A percentile compares a stretch with the other conserved stretches of the same genome.
Evolutionary conservation across 30 jellyfish, hydroid and myxozoan genomes (phyloP).

Genomic region (Cassiopea andromeda): DNA sequence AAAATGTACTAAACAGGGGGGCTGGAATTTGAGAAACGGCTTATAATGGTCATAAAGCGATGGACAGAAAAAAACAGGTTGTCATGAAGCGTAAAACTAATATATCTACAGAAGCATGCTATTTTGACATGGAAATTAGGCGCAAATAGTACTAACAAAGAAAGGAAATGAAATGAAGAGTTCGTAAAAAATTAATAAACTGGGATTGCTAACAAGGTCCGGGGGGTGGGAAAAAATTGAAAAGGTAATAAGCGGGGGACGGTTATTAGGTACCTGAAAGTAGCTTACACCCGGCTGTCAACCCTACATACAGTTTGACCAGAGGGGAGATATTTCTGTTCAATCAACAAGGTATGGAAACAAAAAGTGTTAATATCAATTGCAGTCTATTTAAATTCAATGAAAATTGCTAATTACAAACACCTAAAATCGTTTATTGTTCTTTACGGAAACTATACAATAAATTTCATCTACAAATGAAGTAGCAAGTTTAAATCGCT

Average conservation of each 20-base stretch:
- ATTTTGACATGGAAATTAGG: too few species aligned
- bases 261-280: background rate
- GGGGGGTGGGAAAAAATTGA: too few species aligned
- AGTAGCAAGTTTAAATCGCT: background rate
- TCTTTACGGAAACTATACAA: constrained; percentile 3
- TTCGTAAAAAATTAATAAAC: too few species aligned
- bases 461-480: background rate
- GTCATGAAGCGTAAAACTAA: too few species aligned
- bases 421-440: background rate
- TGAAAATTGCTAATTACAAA: too few species aligned
- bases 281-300: background rate
- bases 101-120: too few species aligned
- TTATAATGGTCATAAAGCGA: too few species aligned
- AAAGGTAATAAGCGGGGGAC: too few species aligned
- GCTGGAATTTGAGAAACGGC: too few species aligned
- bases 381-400: background rate
- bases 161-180: too few species aligned
- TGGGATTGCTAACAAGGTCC: background rate
- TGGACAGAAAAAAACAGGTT: too few species aligned
- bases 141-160: too few species aligned
- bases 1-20: background rate
- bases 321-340: background rate
- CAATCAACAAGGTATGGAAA: background rate
- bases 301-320: background rate
- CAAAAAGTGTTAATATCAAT: background rate